Conservation (phyloP, 1,140 invertebrate species). For the Calycopis cecrops region DNA sequence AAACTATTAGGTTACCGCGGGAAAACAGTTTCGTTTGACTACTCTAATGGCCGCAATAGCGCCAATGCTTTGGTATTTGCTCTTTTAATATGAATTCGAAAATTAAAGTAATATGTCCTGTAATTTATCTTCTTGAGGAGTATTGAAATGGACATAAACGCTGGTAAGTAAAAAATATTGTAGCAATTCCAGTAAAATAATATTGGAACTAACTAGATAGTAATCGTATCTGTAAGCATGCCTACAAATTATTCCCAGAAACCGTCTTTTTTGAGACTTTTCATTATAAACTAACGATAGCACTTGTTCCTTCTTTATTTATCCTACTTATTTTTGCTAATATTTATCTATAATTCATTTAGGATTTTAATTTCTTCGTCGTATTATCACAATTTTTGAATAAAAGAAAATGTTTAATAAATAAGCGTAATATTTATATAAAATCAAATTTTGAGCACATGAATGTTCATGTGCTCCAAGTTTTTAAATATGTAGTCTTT, state of each 20-base stretch:
- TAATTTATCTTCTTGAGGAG: conserved; percentile 33
- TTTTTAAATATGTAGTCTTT: no score
- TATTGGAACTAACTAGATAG: neutral
- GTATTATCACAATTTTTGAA: no score
- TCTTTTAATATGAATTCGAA: conserved; percentile 47
- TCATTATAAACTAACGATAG: neutral
- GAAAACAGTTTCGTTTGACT: conserved; percentile 70
- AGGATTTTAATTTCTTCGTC: no score
- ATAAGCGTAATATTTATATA: no score
- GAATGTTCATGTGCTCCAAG: no score
- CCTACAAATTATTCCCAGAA: conserved; percentile 6
- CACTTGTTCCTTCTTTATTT: neutral
- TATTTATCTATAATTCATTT: no score
- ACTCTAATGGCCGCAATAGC: conserved; percentile 71
- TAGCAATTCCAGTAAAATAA: neutral
- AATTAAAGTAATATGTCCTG: conserved; percentile 36
- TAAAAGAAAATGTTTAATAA: no score
- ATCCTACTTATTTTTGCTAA: no score
- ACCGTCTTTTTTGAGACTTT: neutral
- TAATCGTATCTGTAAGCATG: neutral
- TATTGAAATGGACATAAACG: conserved; percentile 66
- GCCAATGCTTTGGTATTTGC: conserved; percentile 69
- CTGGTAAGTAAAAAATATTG: conserved; percentile 49
- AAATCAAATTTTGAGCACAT: no score
- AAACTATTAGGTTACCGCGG: conserved; percentile 58